Conservation (phyloP, 35 echinoderm and acorn worm genomes). For the Lytechinus variegatus region DNA sequence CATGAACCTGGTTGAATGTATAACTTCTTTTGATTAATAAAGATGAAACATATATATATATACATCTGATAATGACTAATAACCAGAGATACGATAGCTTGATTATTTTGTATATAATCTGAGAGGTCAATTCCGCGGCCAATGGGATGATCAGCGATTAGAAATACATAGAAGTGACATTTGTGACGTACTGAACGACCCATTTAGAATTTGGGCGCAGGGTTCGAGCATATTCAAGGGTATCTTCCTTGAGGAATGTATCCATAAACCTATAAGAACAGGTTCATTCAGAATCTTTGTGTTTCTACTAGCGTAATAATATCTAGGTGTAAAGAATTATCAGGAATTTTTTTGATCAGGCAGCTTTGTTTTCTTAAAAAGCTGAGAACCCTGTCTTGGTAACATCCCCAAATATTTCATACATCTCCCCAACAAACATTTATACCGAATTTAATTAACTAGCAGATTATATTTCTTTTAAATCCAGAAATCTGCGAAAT, state of each 20-base stretch:
- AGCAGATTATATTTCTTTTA: too few relatives aligned
- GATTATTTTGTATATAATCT: background rate
- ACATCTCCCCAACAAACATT: too few relatives aligned
- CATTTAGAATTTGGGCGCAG: slow-evolving; percentile 17
- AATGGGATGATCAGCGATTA: background rate
- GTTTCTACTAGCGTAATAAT: slow-evolving; percentile 14
- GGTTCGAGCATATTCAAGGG: background rate
- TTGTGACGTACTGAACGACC: background rate
- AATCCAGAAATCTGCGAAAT: too few relatives aligned
- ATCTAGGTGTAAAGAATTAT: background rate
- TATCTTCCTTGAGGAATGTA: background rate
- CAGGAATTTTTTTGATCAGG: too few relatives aligned
- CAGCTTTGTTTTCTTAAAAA: too few relatives aligned
- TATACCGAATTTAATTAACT: too few relatives aligned
- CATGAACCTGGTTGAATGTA: too few relatives aligned
- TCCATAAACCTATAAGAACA: background rate
- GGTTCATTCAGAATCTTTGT: background rate
- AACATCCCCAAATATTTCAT: too few relatives aligned
- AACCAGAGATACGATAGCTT: background rate
- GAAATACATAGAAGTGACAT: background rate
- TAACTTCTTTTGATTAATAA: too few relatives aligned
- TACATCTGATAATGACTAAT: too few relatives aligned
- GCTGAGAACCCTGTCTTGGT: too few relatives aligned
- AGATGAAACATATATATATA: too few relatives aligned
- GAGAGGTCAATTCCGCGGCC: background rate